phyloP scores from a whole-genome alignment of 2,113 vertebrate species.

The Myanophis thanlyinensis region DNA sequence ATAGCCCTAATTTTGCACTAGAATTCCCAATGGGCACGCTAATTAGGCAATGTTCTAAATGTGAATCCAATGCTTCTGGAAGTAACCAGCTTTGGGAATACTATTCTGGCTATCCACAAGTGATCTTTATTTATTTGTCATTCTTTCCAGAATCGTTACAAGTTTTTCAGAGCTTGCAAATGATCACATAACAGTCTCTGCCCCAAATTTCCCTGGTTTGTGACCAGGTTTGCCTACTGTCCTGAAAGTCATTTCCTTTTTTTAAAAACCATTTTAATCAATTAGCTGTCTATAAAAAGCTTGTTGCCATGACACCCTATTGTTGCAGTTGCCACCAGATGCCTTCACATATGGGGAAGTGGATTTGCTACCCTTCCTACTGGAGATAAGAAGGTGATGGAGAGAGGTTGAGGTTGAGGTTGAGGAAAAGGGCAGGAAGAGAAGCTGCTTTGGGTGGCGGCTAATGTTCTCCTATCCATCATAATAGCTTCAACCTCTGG shows the following conservation, averaged over 20 bases:
- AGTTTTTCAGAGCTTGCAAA: neutral
- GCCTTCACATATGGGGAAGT: slow-evolving; percentile 39
- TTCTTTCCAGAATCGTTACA: neutral
- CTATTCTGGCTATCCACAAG: too few relatives aligned
- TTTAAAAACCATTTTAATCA: slow-evolving; percentile 43
- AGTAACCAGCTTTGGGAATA: neutral
- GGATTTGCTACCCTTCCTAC: slow-evolving; percentile 16
- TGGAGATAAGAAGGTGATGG: neutral
- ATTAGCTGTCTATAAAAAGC: slow-evolving; percentile 51
- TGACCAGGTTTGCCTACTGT: neutral
- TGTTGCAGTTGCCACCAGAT: neutral
- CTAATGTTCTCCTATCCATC: slow-evolving; percentile 27
- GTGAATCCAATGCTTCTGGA: neutral
- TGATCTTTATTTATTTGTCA: neutral
- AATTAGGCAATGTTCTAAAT: neutral
- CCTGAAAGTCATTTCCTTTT: slow-evolving; percentile 54
- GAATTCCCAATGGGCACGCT: neutral
- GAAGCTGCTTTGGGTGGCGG: neutral
- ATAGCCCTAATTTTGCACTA: neutral
- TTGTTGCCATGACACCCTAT: slow-evolving; percentile 37
- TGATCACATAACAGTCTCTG: neutral
- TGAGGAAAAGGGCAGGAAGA: neutral
- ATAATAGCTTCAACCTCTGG: slow-evolving; percentile 7
- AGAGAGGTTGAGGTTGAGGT: neutral
- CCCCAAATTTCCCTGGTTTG: neutral